A percentile compares a stretch with the other conserved stretches of the same genome.
Conservation (phyloP, 2,797 vertebrate species). For the Melanotaenia boesemani region DNA sequence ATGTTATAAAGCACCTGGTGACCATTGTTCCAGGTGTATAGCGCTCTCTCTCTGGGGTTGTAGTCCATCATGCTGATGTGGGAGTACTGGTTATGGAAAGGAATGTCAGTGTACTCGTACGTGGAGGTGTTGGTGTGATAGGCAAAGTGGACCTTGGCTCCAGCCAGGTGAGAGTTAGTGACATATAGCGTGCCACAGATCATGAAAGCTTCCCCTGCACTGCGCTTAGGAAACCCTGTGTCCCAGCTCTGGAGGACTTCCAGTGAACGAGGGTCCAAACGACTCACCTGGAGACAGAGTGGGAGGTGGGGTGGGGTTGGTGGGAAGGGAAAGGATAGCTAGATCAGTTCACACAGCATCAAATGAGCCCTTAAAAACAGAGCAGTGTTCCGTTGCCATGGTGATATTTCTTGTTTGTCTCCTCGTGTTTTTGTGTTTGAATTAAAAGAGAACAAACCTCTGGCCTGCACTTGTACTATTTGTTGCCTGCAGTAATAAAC, state of each 20-base stretch:
- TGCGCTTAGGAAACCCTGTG: constrained; percentile 96
- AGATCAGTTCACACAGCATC: neutral
- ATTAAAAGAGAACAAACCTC: neutral
- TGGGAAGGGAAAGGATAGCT: neutral
- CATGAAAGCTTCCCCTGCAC: constrained; percentile 96
- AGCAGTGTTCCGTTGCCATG: neutral
- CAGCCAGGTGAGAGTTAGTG: constrained; percentile 96
- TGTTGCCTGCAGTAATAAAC: neutral
- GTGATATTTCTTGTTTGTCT: neutral
- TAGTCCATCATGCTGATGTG: constrained; percentile 99
- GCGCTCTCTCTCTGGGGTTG: constrained; percentile 93
- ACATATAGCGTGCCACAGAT: constrained; percentile 96
- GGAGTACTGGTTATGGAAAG: constrained; percentile 97
- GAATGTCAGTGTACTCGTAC: constrained; percentile 96
- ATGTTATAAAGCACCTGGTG: constrained; percentile 98
- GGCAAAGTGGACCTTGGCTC: constrained; percentile 96
- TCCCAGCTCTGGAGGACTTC: constrained; percentile 93
- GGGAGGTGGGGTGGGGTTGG: too few relatives aligned
- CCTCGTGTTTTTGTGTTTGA: neutral
- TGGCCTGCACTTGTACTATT: neutral
- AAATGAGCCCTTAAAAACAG: neutral
- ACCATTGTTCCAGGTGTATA: constrained; percentile 98
- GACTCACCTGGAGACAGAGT: constrained; percentile 83
- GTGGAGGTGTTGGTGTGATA: constrained; percentile 94
- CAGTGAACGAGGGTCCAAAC: constrained; percentile 89